phyloP scores from a whole-genome alignment of 1,140 invertebrate genomes.

The Drosophila pectinifera region DNA sequence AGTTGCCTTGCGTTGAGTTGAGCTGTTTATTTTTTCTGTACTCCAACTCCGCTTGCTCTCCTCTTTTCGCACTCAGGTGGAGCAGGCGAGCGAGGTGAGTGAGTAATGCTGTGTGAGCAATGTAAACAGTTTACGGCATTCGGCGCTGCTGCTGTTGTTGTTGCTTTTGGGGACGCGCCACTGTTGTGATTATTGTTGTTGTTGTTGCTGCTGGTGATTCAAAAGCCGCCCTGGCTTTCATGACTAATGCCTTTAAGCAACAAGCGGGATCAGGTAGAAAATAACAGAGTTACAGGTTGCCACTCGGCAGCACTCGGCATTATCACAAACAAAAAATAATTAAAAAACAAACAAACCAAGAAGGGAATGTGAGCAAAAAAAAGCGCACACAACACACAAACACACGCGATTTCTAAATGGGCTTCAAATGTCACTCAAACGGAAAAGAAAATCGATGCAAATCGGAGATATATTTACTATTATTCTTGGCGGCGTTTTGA shows the following conservation, averaged over 20 bases:
- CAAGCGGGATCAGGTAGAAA: conserved; percentile 39
- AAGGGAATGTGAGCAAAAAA: background rate
- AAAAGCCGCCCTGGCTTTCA: conserved; percentile 60
- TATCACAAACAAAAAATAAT: conserved; percentile 14
- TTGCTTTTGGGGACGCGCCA: conserved; percentile 33
- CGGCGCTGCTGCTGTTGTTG: conserved; percentile 22
- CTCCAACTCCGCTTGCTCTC: background rate
- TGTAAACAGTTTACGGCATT: conserved; percentile 73
- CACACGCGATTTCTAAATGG: conserved; percentile 2
- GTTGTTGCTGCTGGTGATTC: conserved; percentile 52
- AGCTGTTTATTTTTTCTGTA: background rate
- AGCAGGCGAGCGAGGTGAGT: conserved; percentile 18
- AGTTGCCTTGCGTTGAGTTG: conserved; percentile 1
- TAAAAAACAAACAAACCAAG: conserved; percentile 10
- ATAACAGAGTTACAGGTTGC: conserved; percentile 40
- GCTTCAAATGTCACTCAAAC: conserved; percentile 16
- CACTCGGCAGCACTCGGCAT: conserved; percentile 17
- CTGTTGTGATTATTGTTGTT: conserved; percentile 29
- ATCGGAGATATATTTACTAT: conserved; percentile 19
- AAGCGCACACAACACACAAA: background rate
- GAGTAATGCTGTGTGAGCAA: conserved; percentile 54
- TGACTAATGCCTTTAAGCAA: conserved; percentile 66
- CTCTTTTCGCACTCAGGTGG: conserved; percentile 14
- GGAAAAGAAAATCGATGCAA: conserved; percentile 11
- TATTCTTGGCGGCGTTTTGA: background rate